Conservation (phyloP, 2,888 invertebrate species). For the Melanostoma scalare region DNA sequence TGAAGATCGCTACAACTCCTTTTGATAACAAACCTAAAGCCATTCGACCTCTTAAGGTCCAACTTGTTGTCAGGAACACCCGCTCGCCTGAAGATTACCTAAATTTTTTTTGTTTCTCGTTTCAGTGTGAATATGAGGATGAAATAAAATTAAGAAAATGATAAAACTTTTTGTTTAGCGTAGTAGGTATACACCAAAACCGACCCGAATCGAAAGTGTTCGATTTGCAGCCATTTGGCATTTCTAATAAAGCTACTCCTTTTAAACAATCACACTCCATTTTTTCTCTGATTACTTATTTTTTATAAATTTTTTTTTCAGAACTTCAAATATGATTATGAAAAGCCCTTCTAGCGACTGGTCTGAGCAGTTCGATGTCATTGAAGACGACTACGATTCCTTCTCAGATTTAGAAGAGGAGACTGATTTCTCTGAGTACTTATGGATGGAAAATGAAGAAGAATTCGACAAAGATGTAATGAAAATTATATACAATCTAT, state of each 20-base stretch:
- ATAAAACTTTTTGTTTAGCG: no score
- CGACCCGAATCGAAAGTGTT: no score
- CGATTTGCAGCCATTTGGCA: neutral
- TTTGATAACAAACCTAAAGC: no score
- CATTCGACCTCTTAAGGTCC: no score
- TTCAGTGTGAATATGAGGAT: no score
- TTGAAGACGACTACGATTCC: constrained; percentile 80
- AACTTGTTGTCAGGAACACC: no score
- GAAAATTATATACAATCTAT: neutral
- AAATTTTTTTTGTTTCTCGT: no score
- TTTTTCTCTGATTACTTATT: neutral
- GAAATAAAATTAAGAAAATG: no score
- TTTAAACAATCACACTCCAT: neutral
- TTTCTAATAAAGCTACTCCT: neutral
- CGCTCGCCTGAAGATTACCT: no score
- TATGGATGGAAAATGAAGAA: constrained; percentile 98
- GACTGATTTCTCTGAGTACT: constrained; percentile 92
- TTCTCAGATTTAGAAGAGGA: constrained; percentile 79
- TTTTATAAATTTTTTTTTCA: neutral
- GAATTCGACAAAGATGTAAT: constrained; percentile 94
- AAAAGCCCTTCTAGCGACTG: constrained; percentile 81
- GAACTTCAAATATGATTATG: constrained; percentile 78
- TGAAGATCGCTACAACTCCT: no score
- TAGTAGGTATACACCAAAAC: no score
- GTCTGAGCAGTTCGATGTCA: constrained; percentile 80